phyloP scores from a whole-genome alignment of 2,888 invertebrate species.

The Drosophila ustulata region DNA sequence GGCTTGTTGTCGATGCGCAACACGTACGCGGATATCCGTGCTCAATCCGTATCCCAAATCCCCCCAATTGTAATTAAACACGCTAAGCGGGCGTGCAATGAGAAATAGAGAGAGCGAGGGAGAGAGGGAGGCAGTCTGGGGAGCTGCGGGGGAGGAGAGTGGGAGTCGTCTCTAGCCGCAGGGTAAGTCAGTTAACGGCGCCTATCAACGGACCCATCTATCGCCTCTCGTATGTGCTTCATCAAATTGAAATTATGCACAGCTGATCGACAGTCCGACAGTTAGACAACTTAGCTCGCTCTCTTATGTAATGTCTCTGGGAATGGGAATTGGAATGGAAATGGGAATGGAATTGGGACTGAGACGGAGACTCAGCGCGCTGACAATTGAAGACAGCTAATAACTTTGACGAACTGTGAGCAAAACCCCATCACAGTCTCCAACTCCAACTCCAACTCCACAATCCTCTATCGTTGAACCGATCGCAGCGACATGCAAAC shows the following conservation, averaged over 20 bases:
- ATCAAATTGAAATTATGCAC: constrained; percentile 77
- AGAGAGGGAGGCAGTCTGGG: neutral
- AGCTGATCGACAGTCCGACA: constrained; percentile 67
- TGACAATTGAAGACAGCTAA: constrained; percentile 78
- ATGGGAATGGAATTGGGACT: constrained; percentile 29
- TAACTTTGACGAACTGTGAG: constrained; percentile 66
- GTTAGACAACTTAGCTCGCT: constrained; percentile 20
- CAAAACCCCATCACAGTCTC: constrained; percentile 15
- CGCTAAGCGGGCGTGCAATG: constrained; percentile 63
- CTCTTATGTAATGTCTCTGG: constrained; percentile 64
- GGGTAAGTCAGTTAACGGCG: constrained; percentile 64
- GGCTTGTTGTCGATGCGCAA: constrained; percentile 59
- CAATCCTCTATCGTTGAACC: constrained; percentile 6
- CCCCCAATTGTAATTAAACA: constrained; percentile 74
- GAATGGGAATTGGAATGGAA: constrained; percentile 29
- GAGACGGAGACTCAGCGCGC: constrained; percentile 24
- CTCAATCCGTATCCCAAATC: constrained; percentile 63
- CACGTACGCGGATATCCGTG: constrained; percentile 82
- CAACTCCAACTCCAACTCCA: neutral
- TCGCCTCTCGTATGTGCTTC: constrained; percentile 71
- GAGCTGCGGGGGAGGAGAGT: neutral
- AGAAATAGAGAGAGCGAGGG: neutral
- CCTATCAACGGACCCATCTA: constrained; percentile 71
- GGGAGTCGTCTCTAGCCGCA: constrained; percentile 46
- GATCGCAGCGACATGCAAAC: constrained; percentile 53